Evolutionary conservation across 2,888 invertebrate genomes (phyloP).

Genomic region (Melikaiella ostensackeni): DNA sequence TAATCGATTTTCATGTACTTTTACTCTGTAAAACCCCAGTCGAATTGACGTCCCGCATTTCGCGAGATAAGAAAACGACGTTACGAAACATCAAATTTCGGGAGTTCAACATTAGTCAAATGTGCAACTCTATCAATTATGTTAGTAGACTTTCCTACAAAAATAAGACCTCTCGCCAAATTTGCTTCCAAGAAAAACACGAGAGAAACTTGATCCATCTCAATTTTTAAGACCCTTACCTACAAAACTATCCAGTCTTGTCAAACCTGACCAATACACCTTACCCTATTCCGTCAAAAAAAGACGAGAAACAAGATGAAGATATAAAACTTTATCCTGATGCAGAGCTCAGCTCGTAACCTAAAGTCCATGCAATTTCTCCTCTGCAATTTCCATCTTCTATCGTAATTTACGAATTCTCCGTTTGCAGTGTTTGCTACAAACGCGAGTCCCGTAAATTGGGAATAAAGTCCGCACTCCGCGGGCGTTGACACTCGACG

Average conservation of each 20-base stretch:
- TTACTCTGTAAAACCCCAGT: too few relatives aligned
- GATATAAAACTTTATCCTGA: constrained; percentile 26
- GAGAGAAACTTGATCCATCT: too few relatives aligned
- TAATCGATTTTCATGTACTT: too few relatives aligned
- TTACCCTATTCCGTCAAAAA: background rate
- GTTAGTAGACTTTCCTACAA: too few relatives aligned
- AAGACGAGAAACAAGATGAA: constrained; percentile 29
- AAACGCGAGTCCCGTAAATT: constrained; percentile 42
- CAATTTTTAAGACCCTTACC: too few relatives aligned
- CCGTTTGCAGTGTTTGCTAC: constrained; percentile 20
- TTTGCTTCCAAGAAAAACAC: too few relatives aligned
- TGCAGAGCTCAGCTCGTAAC: constrained; percentile 32
- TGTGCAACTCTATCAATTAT: too few relatives aligned
- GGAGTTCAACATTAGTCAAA: too few relatives aligned
- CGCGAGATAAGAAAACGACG: too few relatives aligned
- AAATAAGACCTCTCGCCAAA: too few relatives aligned
- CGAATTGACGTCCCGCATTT: too few relatives aligned
- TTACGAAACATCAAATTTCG: too few relatives aligned
- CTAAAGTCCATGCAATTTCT: constrained; percentile 9
- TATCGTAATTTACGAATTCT: constrained; percentile 31
- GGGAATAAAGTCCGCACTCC: constrained; percentile 46
- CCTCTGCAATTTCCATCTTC: constrained; percentile 11
- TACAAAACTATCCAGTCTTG: background rate
- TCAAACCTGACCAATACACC: constrained; percentile 2
- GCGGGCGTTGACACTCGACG: constrained; percentile 51